phyloP scores from a whole-genome alignment of 2,113 vertebrate genomes.

The Toxostoma redivivum region DNA sequence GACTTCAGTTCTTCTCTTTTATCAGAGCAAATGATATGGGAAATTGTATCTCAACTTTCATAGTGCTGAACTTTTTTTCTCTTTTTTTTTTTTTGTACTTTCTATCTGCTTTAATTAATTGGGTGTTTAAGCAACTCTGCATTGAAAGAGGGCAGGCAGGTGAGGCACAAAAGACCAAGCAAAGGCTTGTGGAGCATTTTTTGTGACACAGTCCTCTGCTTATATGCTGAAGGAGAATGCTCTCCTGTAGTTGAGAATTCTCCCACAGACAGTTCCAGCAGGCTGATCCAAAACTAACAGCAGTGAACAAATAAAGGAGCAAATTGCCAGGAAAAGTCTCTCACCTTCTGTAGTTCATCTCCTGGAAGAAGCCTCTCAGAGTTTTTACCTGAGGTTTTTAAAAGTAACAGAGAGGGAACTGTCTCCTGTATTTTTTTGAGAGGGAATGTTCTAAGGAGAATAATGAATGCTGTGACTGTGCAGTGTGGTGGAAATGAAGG shows the following conservation, averaged over 20 bases:
- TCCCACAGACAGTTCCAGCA: neutral
- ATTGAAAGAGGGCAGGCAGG: neutral
- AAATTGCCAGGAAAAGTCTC: neutral
- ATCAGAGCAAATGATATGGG: neutral
- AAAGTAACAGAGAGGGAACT: neutral
- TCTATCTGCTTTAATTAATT: neutral
- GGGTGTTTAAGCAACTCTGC: neutral
- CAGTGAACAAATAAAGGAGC: neutral
- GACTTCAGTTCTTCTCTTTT: slow-evolving; percentile 9
- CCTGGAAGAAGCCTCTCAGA: neutral
- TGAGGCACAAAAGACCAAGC: neutral
- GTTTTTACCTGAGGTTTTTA: neutral
- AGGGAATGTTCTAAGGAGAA: neutral
- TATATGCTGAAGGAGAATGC: neutral
- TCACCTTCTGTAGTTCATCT: neutral
- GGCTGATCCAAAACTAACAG: neutral
- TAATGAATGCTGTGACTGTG: neutral
- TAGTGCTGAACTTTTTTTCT: neutral
- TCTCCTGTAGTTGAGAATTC: neutral
- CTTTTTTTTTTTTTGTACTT: neutral
- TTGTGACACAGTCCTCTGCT: neutral
- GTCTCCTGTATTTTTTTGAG: neutral
- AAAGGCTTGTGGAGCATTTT: neutral
- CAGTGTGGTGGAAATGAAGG: neutral
- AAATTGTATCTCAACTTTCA: slow-evolving; percentile 9